A percentile compares a stretch with the other conserved stretches of the same genome.
phyloP scores from a whole-genome alignment of 2,888 invertebrate species.

The Erebia palarica region DNA sequence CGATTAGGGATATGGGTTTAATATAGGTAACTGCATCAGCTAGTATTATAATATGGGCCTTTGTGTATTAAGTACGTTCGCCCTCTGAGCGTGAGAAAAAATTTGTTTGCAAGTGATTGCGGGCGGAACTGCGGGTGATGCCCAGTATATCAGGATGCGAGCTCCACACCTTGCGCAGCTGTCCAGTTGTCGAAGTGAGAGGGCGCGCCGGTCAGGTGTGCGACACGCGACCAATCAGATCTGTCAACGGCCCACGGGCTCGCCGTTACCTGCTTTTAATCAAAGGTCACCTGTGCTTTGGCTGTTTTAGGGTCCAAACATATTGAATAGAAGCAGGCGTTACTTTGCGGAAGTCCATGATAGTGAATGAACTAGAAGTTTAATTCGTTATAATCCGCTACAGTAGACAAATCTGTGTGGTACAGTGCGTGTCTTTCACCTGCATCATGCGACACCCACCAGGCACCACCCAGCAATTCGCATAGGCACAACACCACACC shows the following conservation, averaged over 20 bases:
- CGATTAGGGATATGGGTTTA: too few species aligned
- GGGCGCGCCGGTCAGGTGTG: conserved; percentile 31
- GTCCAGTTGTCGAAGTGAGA: conserved; percentile 25
- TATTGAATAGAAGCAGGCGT: too few species aligned
- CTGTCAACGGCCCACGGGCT: conserved; percentile 15
- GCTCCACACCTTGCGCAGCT: conserved; percentile 31
- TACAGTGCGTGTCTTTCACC: too few species aligned
- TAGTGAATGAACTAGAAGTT: too few species aligned
- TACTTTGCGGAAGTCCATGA: too few species aligned
- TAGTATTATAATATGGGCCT: too few species aligned
- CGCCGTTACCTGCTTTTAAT: conserved; percentile 8
- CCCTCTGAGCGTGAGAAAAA: background rate
- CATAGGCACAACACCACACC: too few species aligned
- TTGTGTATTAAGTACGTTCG: background rate
- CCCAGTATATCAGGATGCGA: conserved; percentile 2
- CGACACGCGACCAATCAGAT: conserved; percentile 24
- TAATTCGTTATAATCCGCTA: too few species aligned
- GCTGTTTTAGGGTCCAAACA: background rate
- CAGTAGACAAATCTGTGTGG: too few species aligned
- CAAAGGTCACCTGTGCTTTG: background rate
- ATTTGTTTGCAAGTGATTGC: background rate
- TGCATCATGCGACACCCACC: too few species aligned
- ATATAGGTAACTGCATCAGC: too few species aligned
- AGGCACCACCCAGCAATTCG: too few species aligned
- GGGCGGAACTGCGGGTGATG: conserved; percentile 17